Evolutionary conservation across 2,888 invertebrate genomes (phyloP).

Genomic region (Agelastica alni): DNA sequence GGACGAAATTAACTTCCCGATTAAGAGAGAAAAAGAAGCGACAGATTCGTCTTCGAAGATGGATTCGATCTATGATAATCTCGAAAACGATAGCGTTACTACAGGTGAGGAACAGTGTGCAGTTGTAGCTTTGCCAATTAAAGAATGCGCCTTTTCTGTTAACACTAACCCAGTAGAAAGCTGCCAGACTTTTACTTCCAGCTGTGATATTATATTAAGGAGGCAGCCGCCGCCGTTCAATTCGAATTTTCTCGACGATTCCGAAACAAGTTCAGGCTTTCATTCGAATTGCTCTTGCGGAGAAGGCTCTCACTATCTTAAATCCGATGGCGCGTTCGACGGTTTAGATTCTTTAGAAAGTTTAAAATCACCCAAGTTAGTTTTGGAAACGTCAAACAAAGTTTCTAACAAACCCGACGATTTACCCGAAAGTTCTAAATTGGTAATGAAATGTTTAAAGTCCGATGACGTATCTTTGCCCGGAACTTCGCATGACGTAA

Average conservation of each 20-base stretch:
- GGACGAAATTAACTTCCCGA: conserved; percentile 33
- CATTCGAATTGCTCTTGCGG: conserved; percentile 34
- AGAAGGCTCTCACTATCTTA: conserved; percentile 24
- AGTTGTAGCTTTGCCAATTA: conserved; percentile 44
- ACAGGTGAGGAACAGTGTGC: conserved; percentile 52
- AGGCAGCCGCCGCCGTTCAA: conserved; percentile 24
- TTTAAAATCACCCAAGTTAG: conserved; percentile 53
- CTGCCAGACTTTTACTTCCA: conserved; percentile 35
- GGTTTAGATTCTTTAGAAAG: conserved; percentile 38
- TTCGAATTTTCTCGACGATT: conserved; percentile 24
- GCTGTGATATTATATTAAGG: conserved; percentile 43
- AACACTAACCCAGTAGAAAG: conserved; percentile 34
- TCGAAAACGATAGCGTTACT: conserved; percentile 37
- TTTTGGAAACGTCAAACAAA: conserved; percentile 44
- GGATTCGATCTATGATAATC: conserved; percentile 18
- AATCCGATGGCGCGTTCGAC: conserved; percentile 17
- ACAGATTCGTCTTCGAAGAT: conserved; percentile 1
- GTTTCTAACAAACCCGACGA: conserved; percentile 28
- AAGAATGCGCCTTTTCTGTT: conserved; percentile 40
- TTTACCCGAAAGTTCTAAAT: conserved; percentile 32
- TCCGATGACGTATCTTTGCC: not conserved
- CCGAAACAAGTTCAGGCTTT: conserved; percentile 36
- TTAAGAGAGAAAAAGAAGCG: conserved; percentile 11
- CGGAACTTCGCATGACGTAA: conserved; percentile 6
- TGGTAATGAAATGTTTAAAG: conserved; percentile 21